Evolutionary conservation across 2,797 vertebrate species (phyloP), one percentile per base, ranked within the genome.

Genomic region (Myiothlypis chrysogaster): DNA sequence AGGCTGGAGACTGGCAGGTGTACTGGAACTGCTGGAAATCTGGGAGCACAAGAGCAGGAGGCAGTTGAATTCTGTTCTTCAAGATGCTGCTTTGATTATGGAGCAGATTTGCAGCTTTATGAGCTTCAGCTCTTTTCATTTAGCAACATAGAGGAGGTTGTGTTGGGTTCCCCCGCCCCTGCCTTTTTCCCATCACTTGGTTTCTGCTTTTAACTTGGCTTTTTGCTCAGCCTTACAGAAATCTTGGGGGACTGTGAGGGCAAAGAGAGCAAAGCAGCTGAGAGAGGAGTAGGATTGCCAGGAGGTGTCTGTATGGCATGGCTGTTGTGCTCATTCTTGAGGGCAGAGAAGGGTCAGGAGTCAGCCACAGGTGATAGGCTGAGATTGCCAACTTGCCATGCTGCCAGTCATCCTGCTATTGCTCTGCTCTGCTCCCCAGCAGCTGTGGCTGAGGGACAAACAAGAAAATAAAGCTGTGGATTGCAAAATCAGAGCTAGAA

Each of bases 401-500:
- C 57, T 71, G 75, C 61, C 49, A 13, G 57, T 86, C 92, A 44
- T 52, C 18, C 76, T 52, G 34, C 57, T 41, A 8, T 77, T 87
- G 19, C 73, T 27, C 43, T 37, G 14, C 21, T 10, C 73, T 50
- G 55, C 41, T 69, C 47, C 59, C 55, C 70, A 91, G 83, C 56
- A 53, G 70, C 85, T 90, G 73, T 34, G 79, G 41, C 85, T 41
- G 77, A 59, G 66, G 49, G 34, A 49, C 73, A 82, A 87, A 88
- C 55, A 96, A 53, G 78, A 87, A 83, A 94, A 55, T 82, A 95
- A 85, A 93, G 56, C 80, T 66, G 5, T 39, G 34, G 56, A 28
- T 83, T 94, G 90, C 88, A 78, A 91, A 53, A 83, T 88, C 53
- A 22, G 63, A 66, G 81, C 69, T 94, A 72, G 79, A 93, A 77